A percentile compares a stretch with the other conserved stretches of the same genome.
These are phyloP conservation scores for Leistus spinibarbis DNA, from an alignment of 2,888 invertebrate species.

Conservation along the genomic window DNA sequence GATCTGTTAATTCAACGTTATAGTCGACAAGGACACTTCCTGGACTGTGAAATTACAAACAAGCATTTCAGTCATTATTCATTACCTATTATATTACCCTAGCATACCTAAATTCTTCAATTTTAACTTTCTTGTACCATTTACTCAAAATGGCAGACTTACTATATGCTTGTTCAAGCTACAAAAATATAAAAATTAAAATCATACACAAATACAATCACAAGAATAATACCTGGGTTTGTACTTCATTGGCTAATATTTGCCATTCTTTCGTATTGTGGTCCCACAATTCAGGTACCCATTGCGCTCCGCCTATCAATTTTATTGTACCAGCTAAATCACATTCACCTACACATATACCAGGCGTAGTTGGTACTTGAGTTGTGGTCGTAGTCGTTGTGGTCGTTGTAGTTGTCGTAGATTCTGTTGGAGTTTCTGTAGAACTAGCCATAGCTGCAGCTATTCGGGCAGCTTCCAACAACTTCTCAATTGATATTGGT, in stretches of 20 bases:
- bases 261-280: slow-evolving; percentile 89
- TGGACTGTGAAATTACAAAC: slow-evolving; percentile 61
- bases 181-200: slow-evolving; percentile 50
- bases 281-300: slow-evolving; percentile 86
- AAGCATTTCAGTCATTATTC: slow-evolving; percentile 8
- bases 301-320: slow-evolving; percentile 78
- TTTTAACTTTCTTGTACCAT: slow-evolving; percentile 85
- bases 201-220: slow-evolving; percentile 26
- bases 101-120: slow-evolving; percentile 79
- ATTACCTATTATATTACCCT: no score
- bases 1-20: slow-evolving; percentile 80
- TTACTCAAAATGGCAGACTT: slow-evolving; percentile 74
- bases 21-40: slow-evolving; percentile 90
- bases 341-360: slow-evolving; percentile 77
- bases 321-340: slow-evolving; percentile 87
- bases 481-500: slow-evolving; percentile 82
- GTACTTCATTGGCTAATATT: slow-evolving; percentile 78
- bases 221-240: slow-evolving; percentile 73
- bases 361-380: slow-evolving; percentile 75
- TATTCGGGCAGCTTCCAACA: slow-evolving; percentile 70
- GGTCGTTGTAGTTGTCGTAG: slow-evolving; percentile 70
- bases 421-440: slow-evolving; percentile 54
- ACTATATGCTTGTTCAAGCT: slow-evolving; percentile 84
- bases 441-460: slow-evolving; percentile 64
- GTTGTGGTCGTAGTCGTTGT: slow-evolving; percentile 76